Evolutionary conservation across 2,888 invertebrate genomes (phyloP).

Genomic region (Siphonodentalium dalli): DNA sequence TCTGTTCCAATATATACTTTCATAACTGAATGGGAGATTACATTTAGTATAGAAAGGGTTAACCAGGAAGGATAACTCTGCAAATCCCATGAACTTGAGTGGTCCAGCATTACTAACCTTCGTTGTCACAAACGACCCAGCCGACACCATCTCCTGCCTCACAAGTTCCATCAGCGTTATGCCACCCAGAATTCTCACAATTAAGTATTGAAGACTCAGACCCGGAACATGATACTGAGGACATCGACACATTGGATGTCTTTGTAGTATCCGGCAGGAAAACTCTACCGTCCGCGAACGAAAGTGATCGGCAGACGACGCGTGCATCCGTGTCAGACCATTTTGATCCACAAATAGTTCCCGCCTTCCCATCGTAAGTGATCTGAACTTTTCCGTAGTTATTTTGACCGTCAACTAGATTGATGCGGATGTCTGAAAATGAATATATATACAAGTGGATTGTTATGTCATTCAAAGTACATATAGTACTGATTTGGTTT

Average conservation of each 20-base stretch:
- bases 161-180: constrained; percentile 32
- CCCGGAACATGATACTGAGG: constrained; percentile 40
- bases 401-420: constrained; percentile 34
- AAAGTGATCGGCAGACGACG: constrained; percentile 40
- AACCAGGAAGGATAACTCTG: too few species aligned
- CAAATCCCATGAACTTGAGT: background rate
- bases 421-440: constrained; percentile 29
- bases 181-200: constrained; percentile 40
- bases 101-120: constrained; percentile 36
- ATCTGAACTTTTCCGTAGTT: constrained; percentile 47
- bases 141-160: constrained; percentile 40
- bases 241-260: constrained; percentile 41
- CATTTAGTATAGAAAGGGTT: too few species aligned
- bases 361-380: constrained; percentile 37
- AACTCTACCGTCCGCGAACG: constrained; percentile 39
- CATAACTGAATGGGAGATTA: too few species aligned
- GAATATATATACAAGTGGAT: background rate
- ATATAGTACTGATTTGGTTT: background rate
- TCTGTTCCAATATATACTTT: too few species aligned
- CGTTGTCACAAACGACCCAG: constrained; percentile 41
- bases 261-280: constrained; percentile 28
- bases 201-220: constrained; percentile 38
- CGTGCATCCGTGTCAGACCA: constrained; percentile 46
- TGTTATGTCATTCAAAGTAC: background rate
- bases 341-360: constrained; percentile 47